Base-by-base conservation (phyloP, 2,888 invertebrate species). In the Linhomoeus sp. region DNA sequence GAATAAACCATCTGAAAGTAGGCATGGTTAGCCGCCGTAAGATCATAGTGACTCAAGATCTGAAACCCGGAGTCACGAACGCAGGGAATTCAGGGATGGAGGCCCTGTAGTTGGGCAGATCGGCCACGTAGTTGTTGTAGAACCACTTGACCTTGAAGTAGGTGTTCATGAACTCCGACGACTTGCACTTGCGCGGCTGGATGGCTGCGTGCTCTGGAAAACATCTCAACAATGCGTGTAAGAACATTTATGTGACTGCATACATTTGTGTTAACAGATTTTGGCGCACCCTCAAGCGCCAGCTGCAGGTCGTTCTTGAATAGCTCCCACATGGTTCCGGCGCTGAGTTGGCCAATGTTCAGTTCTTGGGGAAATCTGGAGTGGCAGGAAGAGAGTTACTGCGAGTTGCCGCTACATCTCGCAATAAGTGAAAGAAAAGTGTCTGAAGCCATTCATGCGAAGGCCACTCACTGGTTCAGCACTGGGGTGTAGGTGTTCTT, bases 91-190 rank as follows among this genome's bases (percentile, higher is more conserved):
- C 94, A 9, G 97, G 94, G 51, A 97, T 88, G 40, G 85, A 81
- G 49, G 84, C 85, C 66, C 90, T 90, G 68, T 88, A 88, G 25
- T 88, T 87, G 45, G 92, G 90, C 55, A 94, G 86, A 64, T 94
- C 90, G 67, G 83, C 82, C 40, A 97, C 88, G 70, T 94, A 97
- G 68, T 90, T 87, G 57, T 86, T 85, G 68, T 94, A 87, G 55
- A 99, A 73, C 86, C 92, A 90, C 74, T 99, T 97, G 38, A 92
- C 85, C 45, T 87, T 90, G 73, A 99, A 99, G 71, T 94, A 94
- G 43, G 97, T 75, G 68, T 99, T 99, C 94, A 99, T 99, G 66
- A 99, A 99, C 46, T 86, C 90, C 47, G 92, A 90, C 56, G 90
- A 90, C 71, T 88, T 88, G 76, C 94, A 94, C 25, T 84, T 74